phyloP scores from a whole-genome alignment of 2,888 invertebrate species.

The Chirona hameri region DNA sequence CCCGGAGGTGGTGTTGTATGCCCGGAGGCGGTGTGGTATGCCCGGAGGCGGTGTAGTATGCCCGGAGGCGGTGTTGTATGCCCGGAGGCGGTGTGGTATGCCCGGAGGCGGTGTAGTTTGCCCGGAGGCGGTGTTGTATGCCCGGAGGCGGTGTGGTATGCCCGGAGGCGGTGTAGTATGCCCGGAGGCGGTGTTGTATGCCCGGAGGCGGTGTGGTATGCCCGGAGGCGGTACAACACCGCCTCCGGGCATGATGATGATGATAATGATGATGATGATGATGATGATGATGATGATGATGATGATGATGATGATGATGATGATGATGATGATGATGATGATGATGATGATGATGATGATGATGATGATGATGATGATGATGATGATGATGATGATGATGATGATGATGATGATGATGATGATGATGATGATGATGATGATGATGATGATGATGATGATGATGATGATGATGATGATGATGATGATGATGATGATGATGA shows the following conservation, averaged over 20 bases:
- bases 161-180: no score
- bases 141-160: no score
- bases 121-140: no score
- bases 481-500: slow-evolving; percentile 11
- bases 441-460: slow-evolving; percentile 2
- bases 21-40: no score
- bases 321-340: slow-evolving; percentile 22
- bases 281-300: slow-evolving; percentile 22
- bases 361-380: slow-evolving; percentile 22
- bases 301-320: slow-evolving; percentile 22
- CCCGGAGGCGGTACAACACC: no score
- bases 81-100: no score
- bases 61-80: no score
- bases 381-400: slow-evolving; percentile 22
- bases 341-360: slow-evolving; percentile 22
- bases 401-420: slow-evolving; percentile 22
- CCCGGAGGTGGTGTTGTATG: no score
- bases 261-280: slow-evolving; percentile 22
- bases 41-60: no score
- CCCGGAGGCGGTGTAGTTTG: no score
- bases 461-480: background rate
- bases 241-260: background rate
- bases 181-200: no score
- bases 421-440: slow-evolving; percentile 6
- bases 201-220: no score